Base-by-base conservation (phyloP, 2,113 vertebrate species). In the Willisornis vidua region DNA sequence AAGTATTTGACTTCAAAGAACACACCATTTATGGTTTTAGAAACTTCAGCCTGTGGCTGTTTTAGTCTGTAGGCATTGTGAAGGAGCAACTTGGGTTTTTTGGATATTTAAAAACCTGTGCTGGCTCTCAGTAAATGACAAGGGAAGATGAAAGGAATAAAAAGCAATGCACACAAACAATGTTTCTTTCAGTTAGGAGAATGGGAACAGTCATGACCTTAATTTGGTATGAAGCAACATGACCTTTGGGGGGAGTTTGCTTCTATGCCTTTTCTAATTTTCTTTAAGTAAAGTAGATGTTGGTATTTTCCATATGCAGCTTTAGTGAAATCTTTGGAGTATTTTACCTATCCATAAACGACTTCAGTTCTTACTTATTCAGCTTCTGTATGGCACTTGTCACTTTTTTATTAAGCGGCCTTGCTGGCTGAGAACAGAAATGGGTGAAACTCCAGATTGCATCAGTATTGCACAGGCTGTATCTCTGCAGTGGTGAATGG, bases 1-100 rank as follows among this genome's bases (percentile, higher is more conserved):
- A 96, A 88, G 59, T 67, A 14, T 35, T 87, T 94, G 63, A 31
- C 72, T 94, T 91, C 35, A 73, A 83, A 73, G 75, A 80, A 16
- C 5, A 4, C 20, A 55, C 31, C n/a, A 37, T 77, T 90, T 92
- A 63, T 45, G 17, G 48, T 13, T 91, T 89, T 76, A 85, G 75
- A 80, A 93, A 77, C 43, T 54, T 62, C n/a, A 90, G 43, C 63
- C 49, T 49, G 19, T 88, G 68, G 33, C 79, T 89, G 29, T 84
- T 73, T 43, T 48, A 83, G 31, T 61, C 23, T 81, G 41, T 79
- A 70, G 65, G 8, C 57, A 61, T 70, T 33, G 31, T 55, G 37
- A 63, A 88, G 41, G 41, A 89, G 41, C 14, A 95, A 14, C 14
- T 16, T 68, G 33, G 37, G 10, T 78, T 75, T 71, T 63, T 24